Base-by-base conservation (phyloP, 2,888 invertebrate genomes). In the Andrena trimmerana region DNA sequence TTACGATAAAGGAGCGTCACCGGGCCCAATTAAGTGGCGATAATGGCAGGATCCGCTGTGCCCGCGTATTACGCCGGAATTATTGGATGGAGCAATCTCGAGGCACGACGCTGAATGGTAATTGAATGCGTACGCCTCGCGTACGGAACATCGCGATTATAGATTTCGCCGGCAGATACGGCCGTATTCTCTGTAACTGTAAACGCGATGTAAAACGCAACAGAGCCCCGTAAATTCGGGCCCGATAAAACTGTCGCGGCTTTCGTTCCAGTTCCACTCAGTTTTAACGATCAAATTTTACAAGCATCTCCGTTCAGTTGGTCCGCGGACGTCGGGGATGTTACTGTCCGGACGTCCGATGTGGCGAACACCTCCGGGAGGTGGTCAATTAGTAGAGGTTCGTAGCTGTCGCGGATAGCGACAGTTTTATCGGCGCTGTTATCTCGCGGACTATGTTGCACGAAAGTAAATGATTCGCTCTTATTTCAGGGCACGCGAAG, bases 1-100 rank as follows among this genome's bases (percentile, higher is more conserved):
- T 85, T 81, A 87, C 73, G 78, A 86, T 86, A 79, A 77, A 63
- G 67, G 57, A 75, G 79, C 71, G 72, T 86, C 78, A 85, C 81
- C 76, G 29, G 70, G 60, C 16, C 77, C 86, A 78, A 85, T 87
- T 83, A 80, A 80, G 77, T 52, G 78, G 29, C 76, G 85, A 68
- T 81, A 83, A 86, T 86, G 59, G 72, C 65, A 62, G 63, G 52
- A 68, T 13, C 74, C 65, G 57, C 20, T 42, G 31, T 69, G 59
- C 80, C 77, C 77, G 59, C 66, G 54, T 65, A 78, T 80, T 82
- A 78, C 57, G 29, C 48, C 73, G 42, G 66, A 70, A 84, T 84
- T 84, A 86, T 70, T 79, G 52, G 1, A 57, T 59, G 73, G 24
- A 31, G 50, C 59, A 78, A 85, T 76, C 72, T 36, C 33, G 24